A percentile compares a stretch with the other conserved stretches of the same genome.
phyloP scores from a whole-genome alignment of 2,797 vertebrate genomes.

The Huso huso region DNA sequence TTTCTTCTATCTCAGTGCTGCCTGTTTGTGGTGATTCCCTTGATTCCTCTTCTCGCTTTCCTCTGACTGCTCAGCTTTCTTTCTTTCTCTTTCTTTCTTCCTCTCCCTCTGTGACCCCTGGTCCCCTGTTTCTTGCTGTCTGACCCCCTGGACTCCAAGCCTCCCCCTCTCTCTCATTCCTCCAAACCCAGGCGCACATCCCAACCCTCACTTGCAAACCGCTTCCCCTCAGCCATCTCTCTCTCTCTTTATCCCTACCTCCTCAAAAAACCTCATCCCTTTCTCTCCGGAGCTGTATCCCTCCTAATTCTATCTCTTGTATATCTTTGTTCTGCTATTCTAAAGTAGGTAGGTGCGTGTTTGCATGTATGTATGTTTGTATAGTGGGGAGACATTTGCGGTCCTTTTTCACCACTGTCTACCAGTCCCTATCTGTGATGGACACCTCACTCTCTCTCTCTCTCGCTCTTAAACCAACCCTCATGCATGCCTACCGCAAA shows the following conservation, averaged over 20 bases:
- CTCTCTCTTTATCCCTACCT: conserved; percentile 32
- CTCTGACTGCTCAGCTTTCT: conserved; percentile 55
- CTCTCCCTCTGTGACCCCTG: conserved; percentile 62
- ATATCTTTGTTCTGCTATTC: conserved; percentile 21
- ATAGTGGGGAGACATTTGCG: conserved; percentile 26
- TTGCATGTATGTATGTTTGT: conserved; percentile 23
- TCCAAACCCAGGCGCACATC: no score
- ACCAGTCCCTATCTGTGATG: conserved; percentile 25
- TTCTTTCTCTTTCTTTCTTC: conserved; percentile 62
- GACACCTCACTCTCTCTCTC: conserved; percentile 20
- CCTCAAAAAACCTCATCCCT: conserved; percentile 17
- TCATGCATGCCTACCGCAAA: neutral
- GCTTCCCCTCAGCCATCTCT: conserved; percentile 29
- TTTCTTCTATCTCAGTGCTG: conserved; percentile 18
- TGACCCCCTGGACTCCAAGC: conserved; percentile 51
- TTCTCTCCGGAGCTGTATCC: no score
- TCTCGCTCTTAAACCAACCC: conserved; percentile 11
- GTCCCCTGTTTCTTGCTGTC: conserved; percentile 64
- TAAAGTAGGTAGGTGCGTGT: conserved; percentile 24
- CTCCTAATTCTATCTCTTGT: conserved; percentile 1
- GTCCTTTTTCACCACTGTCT: conserved; percentile 17
- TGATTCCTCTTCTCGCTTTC: conserved; percentile 44
- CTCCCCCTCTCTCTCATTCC: conserved; percentile 39
- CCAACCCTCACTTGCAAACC: conserved; percentile 32
- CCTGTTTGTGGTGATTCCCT: conserved; percentile 41